Base-by-base conservation (phyloP, 2,113 vertebrate genomes). In the Phainopepla nitens region DNA sequence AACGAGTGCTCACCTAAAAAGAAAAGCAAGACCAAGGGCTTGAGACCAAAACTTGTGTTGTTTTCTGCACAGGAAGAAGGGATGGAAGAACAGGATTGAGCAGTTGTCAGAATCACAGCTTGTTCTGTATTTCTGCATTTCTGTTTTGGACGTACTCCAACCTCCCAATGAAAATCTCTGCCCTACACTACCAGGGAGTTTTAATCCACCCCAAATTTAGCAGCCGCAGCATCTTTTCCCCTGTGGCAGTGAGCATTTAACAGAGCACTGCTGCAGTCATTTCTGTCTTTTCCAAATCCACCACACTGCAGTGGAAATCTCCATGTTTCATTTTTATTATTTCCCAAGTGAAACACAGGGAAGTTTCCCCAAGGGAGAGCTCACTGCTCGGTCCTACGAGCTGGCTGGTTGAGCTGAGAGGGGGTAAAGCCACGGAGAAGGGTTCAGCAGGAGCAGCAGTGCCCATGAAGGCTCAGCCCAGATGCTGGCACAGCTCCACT, bases 201-300 rank as follows among this genome's bases (percentile, higher is more conserved):
- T 79, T 79, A 96, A 94, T 90, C 93, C 78, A 76, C 39, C 62
- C 62, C 93, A 88, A 89, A 94, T 95, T 87, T 73, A 94, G 89
- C 83, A 89, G 71, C n/a, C 10, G 44, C 71, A 73, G 16, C 85
- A 61, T 82, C 71, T 61, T 60, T 54, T 83, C 69, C 80, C 77
- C 78, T 0, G 6, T 65, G 70, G 81, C 89, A 82, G 14, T 0
- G 12, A 82, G 50, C 64, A 31, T 54, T 82, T 62, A 83, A 14
- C 58, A 93, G 53, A 89, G 31, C 24, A 35, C 49, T 53, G 4
- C 90, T 29, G 60, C 90, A 94, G 58, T 25, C 28, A 18, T 75
- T 72, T 76, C 88, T 78, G 39, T 64, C 82, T 83, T 65, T 42
- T 71, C 90, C 60, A 70, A 90, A 90, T 70, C 54, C 72, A 27